Percentiles rank a stretch among this genome's conserved stretches.
phyloP scores from a whole-genome alignment of 2,888 invertebrate species.

The Halictus quadricinctus region DNA sequence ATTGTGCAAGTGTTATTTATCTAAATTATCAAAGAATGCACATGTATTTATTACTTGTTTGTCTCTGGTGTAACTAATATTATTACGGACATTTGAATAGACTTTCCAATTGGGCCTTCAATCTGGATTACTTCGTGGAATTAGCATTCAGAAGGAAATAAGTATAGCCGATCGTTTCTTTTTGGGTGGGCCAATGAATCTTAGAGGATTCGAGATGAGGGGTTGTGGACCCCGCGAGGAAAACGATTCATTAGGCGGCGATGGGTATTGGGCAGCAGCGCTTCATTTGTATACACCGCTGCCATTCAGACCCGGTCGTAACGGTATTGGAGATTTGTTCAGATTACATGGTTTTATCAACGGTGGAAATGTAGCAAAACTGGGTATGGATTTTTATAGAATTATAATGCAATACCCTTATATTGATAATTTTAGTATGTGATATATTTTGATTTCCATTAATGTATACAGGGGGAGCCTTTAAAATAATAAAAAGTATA shows the following conservation, averaged over 20 bases:
- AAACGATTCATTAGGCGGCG: constrained; percentile 89
- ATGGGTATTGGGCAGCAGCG: constrained; percentile 93
- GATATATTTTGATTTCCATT: not conserved
- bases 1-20: constrained; percentile 83
- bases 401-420: not conserved
- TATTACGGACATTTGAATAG: constrained; percentile 80
- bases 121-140: constrained; percentile 87
- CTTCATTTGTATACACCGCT: constrained; percentile 95
- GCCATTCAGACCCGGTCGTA: constrained; percentile 91
- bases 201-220: constrained; percentile 94
- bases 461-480: not conserved
- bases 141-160: constrained; percentile 85
- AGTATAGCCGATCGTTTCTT: constrained; percentile 90
- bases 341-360: constrained; percentile 95
- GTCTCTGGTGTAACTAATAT: constrained; percentile 1
- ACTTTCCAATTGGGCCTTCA: constrained; percentile 89
- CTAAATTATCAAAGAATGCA: not conserved
- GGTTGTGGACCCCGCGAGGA: constrained; percentile 94
- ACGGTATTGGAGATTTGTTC: constrained; percentile 92
- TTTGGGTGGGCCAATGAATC: constrained; percentile 93
- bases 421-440: not conserved
- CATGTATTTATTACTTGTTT: not conserved
- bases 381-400: not conserved
- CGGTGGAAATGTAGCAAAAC: constrained; percentile 88
- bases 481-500: not conserved